Conservation (phyloP, 2,888 invertebrate species). For the Chydorus sphaericus region DNA sequence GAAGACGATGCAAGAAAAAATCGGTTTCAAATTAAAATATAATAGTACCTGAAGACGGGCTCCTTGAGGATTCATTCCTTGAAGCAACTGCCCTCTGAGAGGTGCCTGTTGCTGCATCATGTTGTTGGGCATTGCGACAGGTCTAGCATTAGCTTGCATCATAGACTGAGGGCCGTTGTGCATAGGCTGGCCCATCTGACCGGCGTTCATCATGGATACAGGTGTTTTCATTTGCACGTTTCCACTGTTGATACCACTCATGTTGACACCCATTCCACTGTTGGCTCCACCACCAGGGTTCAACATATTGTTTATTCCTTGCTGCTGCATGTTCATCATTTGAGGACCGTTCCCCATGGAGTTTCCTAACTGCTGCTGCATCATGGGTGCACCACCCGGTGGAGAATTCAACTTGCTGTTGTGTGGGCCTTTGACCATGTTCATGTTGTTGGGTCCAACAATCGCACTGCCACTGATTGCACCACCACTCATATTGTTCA, state of each 20-base stretch:
- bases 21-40: not conserved
- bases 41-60: slow-evolving; percentile 34
- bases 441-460: slow-evolving; percentile 3
- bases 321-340: slow-evolving; percentile 36
- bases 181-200: not conserved
- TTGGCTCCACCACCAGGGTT: too few relatives aligned
- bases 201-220: not conserved
- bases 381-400: slow-evolving; percentile 11
- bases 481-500: slow-evolving; percentile 14
- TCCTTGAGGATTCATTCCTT: slow-evolving; percentile 27
- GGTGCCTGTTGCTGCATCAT: slow-evolving; percentile 28
- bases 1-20: not conserved
- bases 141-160: not conserved
- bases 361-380: slow-evolving; percentile 8
- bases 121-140: slow-evolving; percentile 24
- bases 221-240: not conserved
- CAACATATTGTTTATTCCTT: slow-evolving; percentile 20
- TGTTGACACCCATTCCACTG: slow-evolving; percentile 4
- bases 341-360: slow-evolving; percentile 63
- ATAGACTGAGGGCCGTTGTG: not conserved
- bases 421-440: slow-evolving; percentile 3
- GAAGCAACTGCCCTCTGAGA: slow-evolving; percentile 8
- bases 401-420: slow-evolving; percentile 8
- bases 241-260: too few relatives aligned
- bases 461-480: slow-evolving; percentile 16